phyloP scores from a whole-genome alignment of 2,888 invertebrate species.

The Tanytarsus gracilentus region DNA sequence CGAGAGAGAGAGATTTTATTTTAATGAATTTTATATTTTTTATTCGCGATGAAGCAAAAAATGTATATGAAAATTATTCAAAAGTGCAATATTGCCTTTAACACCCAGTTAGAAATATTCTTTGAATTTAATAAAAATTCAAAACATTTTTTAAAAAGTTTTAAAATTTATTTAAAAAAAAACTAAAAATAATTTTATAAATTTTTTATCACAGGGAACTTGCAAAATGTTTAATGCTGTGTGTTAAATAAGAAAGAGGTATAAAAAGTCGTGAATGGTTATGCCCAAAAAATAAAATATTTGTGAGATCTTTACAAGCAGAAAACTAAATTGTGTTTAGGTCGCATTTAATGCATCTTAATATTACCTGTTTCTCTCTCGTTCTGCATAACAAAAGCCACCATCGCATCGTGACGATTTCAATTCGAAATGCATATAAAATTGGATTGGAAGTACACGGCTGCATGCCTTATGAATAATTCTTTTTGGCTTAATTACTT shows the following conservation, averaged over 20 bases:
- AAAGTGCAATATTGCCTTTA: too few relatives aligned
- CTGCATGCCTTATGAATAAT: constrained; percentile 2
- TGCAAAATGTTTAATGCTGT: too few relatives aligned
- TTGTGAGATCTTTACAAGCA: not conserved
- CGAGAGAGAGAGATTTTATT: not conserved
- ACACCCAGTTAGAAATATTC: too few relatives aligned
- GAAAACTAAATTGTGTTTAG: not conserved
- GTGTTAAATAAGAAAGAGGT: too few relatives aligned
- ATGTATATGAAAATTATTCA: not conserved
- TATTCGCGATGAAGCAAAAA: too few relatives aligned
- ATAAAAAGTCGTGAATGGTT: constrained; percentile 16
- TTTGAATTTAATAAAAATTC: too few relatives aligned
- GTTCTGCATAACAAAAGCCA: not conserved
- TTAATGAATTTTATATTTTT: not conserved
- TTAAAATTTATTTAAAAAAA: too few relatives aligned
- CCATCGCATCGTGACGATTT: constrained; percentile 1
- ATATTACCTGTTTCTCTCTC: constrained; percentile 3
- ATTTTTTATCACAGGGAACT: too few relatives aligned
- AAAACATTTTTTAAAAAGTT: too few relatives aligned
- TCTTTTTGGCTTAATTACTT: constrained; percentile 13
- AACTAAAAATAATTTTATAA: too few relatives aligned
- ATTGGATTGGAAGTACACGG: not conserved
- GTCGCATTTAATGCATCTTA: constrained; percentile 11
- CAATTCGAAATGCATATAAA: not conserved
- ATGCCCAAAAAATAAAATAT: constrained; percentile 16